Percentiles rank a stretch among this genome's conserved stretches.
phyloP scores from a whole-genome alignment of 2,113 vertebrate species.

The Toxotes chatareus region DNA sequence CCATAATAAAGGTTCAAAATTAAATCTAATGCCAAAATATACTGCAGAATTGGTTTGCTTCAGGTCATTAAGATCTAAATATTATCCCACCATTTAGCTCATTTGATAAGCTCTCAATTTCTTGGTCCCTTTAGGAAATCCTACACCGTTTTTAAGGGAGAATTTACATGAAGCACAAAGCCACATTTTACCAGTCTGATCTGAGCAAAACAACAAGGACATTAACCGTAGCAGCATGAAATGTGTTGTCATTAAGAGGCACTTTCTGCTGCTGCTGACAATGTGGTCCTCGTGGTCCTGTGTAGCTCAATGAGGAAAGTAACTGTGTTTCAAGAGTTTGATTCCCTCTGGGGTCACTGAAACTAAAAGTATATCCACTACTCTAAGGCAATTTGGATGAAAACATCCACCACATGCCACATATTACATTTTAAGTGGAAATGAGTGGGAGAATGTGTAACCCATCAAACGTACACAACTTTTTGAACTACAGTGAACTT shows the following conservation, averaged over 20 bases:
- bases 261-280: conserved; percentile 45
- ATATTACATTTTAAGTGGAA: conserved; percentile 65
- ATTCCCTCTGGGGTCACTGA: conserved; percentile 61
- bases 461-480: conserved; percentile 45
- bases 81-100: conserved; percentile 16
- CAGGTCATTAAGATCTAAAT: conserved; percentile 38
- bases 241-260: conserved; percentile 49
- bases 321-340: conserved; percentile 60
- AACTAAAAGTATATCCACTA: conserved; percentile 61
- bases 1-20: conserved; percentile 50
- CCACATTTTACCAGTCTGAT: conserved; percentile 19
- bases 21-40: conserved; percentile 47
- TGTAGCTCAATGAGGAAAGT: conserved; percentile 44
- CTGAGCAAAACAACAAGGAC: conserved; percentile 21
- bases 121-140: neutral
- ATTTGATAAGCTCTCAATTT: conserved; percentile 4
- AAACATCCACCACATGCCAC: conserved; percentile 52
- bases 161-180: neutral
- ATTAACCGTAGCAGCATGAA: conserved; percentile 24
- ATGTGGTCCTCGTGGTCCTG: conserved; percentile 30
- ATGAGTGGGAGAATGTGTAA: conserved; percentile 66
- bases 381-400: conserved; percentile 61
- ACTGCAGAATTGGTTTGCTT: conserved; percentile 23
- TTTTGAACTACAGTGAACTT: conserved; percentile 57
- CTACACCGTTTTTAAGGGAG: neutral